Conservation (phyloP, 2,797 vertebrate genomes). For the Tapirus indicus region DNA sequence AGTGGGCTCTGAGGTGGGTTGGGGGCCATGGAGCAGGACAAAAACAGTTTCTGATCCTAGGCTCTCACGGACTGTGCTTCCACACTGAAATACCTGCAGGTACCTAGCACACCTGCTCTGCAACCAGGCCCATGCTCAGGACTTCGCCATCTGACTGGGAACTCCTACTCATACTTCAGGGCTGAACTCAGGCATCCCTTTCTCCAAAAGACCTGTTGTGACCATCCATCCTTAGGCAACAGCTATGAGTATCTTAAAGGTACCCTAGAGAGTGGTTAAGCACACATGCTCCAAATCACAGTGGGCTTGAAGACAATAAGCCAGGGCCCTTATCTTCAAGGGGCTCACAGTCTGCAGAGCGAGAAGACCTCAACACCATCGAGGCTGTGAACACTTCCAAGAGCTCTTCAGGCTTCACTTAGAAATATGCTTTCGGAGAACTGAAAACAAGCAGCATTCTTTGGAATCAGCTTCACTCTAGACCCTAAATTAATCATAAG, state of each 20-base stretch:
- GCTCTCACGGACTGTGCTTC: neutral
- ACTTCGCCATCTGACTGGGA: neutral
- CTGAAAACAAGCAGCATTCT: neutral
- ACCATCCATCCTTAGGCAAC: neutral
- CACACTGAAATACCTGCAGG: neutral
- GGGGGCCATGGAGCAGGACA: accelerated
- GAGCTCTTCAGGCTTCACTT: neutral
- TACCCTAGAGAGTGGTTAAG: neutral
- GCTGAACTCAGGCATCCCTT: neutral
- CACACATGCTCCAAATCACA: too few species aligned
- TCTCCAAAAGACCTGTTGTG: neutral
- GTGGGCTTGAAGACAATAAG: neutral
- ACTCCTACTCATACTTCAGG: neutral
- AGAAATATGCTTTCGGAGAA: neutral
- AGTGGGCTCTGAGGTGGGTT: neutral
- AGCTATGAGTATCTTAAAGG: neutral
- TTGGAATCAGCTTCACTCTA: neutral
- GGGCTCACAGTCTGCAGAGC: neutral
- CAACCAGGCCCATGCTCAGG: neutral
- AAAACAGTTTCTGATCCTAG: neutral
- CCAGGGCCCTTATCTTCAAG: neutral
- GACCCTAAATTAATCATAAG: neutral
- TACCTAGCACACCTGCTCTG: too few species aligned
- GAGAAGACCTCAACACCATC: neutral
- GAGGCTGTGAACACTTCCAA: neutral